phyloP scores from a whole-genome alignment of 2,797 vertebrate species.

The Mormyrops boulengeri region DNA sequence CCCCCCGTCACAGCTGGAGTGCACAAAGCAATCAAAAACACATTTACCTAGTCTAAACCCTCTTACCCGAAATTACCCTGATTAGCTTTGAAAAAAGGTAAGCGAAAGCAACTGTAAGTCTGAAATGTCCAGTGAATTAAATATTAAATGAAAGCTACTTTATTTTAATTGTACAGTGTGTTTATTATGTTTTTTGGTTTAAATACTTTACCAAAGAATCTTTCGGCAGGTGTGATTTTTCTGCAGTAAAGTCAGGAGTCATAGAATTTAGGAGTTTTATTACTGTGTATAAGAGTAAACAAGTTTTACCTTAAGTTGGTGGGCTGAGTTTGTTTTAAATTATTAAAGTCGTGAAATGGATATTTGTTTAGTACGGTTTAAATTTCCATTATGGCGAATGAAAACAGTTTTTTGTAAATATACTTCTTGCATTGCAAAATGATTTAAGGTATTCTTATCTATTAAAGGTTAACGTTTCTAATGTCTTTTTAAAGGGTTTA shows the following conservation, averaged over 20 bases:
- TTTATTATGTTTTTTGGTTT: slow-evolving; percentile 24
- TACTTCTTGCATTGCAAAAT: neutral
- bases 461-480: neutral
- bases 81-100: slow-evolving; percentile 41
- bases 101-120: slow-evolving; percentile 28
- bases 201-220: neutral
- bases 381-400: neutral
- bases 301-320: neutral
- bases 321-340: neutral
- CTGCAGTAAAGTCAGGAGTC: neutral
- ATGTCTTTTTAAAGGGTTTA: neutral
- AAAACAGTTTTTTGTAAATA: neutral
- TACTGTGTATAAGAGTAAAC: neutral
- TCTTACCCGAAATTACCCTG: slow-evolving; percentile 42
- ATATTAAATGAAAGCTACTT: slow-evolving; percentile 20
- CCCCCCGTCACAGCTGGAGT: slow-evolving; percentile 36
- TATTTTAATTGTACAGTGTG: slow-evolving; percentile 23
- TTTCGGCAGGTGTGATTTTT: neutral
- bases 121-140: slow-evolving; percentile 37
- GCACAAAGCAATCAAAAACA: slow-evolving; percentile 47
- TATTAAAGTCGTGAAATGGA: neutral
- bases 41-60: slow-evolving; percentile 49
- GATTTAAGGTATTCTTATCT: neutral
- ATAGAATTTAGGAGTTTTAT: neutral
- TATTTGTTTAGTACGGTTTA: neutral